Conservation (phyloP, 2,113 vertebrate species). For the Gobius niger region DNA sequence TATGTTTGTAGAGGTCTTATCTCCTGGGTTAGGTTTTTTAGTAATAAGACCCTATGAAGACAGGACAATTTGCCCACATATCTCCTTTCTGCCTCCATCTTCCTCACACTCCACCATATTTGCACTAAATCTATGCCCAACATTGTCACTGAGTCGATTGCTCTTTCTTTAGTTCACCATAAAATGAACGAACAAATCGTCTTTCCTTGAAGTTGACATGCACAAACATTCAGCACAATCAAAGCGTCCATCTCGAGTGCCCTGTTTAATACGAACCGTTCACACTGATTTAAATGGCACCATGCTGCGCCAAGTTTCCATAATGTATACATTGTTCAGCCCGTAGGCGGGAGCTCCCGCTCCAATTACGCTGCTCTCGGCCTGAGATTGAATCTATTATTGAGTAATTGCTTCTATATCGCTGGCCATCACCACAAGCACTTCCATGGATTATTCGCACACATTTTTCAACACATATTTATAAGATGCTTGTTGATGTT, state of each 20-base stretch:
- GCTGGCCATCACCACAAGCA: constrained; percentile 55
- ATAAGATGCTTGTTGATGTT: constrained; percentile 46
- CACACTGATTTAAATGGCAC: constrained; percentile 56
- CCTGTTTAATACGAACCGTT: constrained; percentile 49
- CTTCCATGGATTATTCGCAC: constrained; percentile 64
- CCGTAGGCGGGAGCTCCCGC: constrained; percentile 56
- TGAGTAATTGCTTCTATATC: constrained; percentile 70
- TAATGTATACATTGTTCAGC: constrained; percentile 63
- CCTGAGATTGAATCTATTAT: constrained; percentile 69
- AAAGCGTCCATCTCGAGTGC: constrained; percentile 40
- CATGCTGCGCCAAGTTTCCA: constrained; percentile 53
- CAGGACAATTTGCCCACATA: constrained; percentile 1
- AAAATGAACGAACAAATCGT: constrained; percentile 30
- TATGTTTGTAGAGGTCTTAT: too few species aligned
- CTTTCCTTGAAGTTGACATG: constrained; percentile 45
- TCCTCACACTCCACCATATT: constrained; percentile 7
- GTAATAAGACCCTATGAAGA: too few species aligned
- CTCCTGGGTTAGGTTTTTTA: too few species aligned
- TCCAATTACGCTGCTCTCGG: constrained; percentile 66
- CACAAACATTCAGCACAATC: constrained; percentile 44
- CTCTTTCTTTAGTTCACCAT: constrained; percentile 31
- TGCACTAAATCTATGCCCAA: constrained; percentile 21
- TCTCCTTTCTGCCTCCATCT: constrained; percentile 1
- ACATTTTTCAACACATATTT: constrained; percentile 57
- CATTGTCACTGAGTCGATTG: neutral